Evolutionary conservation across 1,140 invertebrate species (phyloP).

Genomic region (Danaus melanippus): DNA sequence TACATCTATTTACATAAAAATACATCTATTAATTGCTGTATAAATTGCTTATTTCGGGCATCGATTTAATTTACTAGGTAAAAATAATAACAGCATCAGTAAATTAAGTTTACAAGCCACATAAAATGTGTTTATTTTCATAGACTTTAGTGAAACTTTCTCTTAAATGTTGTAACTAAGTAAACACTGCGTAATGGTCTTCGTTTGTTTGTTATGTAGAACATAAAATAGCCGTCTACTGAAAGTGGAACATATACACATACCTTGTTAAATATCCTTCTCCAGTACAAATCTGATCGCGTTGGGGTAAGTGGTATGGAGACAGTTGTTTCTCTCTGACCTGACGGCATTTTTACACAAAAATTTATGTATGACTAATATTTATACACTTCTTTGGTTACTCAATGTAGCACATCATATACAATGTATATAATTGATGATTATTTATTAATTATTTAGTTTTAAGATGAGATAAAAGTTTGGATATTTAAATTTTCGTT

Average conservation of each 20-base stretch:
- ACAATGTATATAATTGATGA: no score
- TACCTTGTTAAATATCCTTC: slow-evolving; percentile 66
- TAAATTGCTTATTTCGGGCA: no score
- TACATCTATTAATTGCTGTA: no score
- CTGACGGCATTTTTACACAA: slow-evolving; percentile 51
- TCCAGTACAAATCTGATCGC: slow-evolving; percentile 61
- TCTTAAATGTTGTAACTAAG: slow-evolving; percentile 9
- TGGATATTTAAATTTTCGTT: no score
- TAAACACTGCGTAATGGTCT: slow-evolving; percentile 9
- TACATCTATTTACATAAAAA: no score
- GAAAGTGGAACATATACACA: slow-evolving; percentile 12
- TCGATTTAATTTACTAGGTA: no score
- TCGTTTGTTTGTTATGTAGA: slow-evolving; percentile 3
- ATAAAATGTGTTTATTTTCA: slow-evolving; percentile 1
- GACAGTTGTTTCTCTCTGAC: slow-evolving; percentile 50
- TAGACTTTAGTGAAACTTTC: slow-evolving; percentile 14
- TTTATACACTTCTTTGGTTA: slow-evolving; percentile 2
- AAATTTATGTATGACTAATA: slow-evolving; percentile 14
- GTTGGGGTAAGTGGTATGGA: slow-evolving; percentile 62
- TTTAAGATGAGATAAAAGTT: no score
- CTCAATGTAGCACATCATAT: slow-evolving; percentile 28
- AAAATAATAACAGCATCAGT: no score
- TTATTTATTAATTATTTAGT: no score
- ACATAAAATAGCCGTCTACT: slow-evolving; percentile 4
- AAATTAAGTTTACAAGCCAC: no score